phyloP scores from a whole-genome alignment of 2,797 vertebrate genomes.

The Sebastes iracundus region DNA sequence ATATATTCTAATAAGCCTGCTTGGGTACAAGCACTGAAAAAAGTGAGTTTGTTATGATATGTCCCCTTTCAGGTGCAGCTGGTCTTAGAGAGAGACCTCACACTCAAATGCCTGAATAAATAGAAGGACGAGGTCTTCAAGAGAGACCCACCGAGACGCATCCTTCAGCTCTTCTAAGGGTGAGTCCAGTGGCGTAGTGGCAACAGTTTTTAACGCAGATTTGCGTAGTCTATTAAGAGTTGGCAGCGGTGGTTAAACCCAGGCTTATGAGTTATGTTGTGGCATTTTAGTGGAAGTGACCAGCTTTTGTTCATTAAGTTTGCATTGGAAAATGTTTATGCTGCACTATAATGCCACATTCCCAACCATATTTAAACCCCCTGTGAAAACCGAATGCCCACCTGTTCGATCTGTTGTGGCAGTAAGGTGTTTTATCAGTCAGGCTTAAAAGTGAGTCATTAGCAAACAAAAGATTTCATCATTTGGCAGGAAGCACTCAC shows the following conservation, averaged over 20 bases:
- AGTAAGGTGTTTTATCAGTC: background rate
- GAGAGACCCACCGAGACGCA: background rate
- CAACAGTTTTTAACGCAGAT: background rate
- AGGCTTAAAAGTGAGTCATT: background rate
- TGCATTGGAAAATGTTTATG: too few species aligned
- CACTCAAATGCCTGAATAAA: too few species aligned
- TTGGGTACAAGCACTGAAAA: background rate
- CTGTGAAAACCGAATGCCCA: too few species aligned
- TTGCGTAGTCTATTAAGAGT: background rate
- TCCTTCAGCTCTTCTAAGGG: background rate
- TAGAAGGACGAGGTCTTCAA: background rate
- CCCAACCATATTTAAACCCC: background rate
- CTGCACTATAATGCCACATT: too few species aligned
- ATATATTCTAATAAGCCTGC: too few species aligned
- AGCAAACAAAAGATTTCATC: constrained; percentile 10
- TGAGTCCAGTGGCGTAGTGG: background rate
- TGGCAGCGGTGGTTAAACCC: background rate
- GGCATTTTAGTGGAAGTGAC: background rate
- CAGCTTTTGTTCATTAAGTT: background rate
- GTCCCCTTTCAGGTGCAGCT: background rate
- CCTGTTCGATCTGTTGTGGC: background rate
- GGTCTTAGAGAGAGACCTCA: background rate
- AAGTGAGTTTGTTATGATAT: background rate
- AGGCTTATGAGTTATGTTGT: background rate
- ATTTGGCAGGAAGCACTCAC: constrained; percentile 43